These are phyloP conservation scores for Chaenodraco wilsoni DNA, from an alignment of 2,797 vertebrate genomes.

Conservation along the genomic window DNA sequence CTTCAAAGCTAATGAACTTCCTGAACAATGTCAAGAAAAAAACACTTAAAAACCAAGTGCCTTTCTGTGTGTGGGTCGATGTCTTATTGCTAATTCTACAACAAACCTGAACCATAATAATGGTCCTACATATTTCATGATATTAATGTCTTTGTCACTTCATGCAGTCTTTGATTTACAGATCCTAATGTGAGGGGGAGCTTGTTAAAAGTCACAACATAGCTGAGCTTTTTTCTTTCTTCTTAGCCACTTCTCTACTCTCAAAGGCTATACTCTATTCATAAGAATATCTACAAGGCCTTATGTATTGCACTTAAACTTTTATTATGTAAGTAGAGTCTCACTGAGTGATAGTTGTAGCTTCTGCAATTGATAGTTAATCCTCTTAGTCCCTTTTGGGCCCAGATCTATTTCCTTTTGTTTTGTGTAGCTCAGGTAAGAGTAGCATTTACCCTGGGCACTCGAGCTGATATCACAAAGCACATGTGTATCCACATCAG, in stretches of 20 bases:
- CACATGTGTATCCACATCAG: conserved; percentile 26
- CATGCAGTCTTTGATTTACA: conserved; percentile 42
- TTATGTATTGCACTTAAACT: conserved; percentile 39
- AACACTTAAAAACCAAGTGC: conserved; percentile 19
- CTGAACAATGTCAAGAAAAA: conserved; percentile 36
- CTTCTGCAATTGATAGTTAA: conserved; percentile 58
- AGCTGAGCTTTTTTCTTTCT: conserved; percentile 9
- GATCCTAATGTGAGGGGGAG: conserved; percentile 15
- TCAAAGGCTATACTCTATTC: conserved; percentile 16
- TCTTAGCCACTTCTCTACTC: conserved; percentile 15
- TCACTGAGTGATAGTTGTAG: conserved; percentile 47
- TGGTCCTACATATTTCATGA: conserved; percentile 37
- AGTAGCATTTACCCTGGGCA: conserved; percentile 43
- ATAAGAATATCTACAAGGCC: conserved; percentile 39
- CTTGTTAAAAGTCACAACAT: conserved; percentile 22
- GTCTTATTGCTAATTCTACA: conserved; percentile 36
- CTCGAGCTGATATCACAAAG: conserved; percentile 39
- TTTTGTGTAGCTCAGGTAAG: conserved; percentile 55
- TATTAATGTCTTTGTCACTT: conserved; percentile 40
- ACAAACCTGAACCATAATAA: conserved; percentile 34
- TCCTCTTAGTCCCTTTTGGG: conserved; percentile 56
- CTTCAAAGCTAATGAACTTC: conserved; percentile 60
- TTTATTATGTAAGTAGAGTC: conserved; percentile 51
- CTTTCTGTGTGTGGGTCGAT: conserved; percentile 13
- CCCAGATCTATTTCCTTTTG: conserved; percentile 47